phyloP scores from a whole-genome alignment of 2,113 vertebrate species.

The Haemorhous mexicanus region DNA sequence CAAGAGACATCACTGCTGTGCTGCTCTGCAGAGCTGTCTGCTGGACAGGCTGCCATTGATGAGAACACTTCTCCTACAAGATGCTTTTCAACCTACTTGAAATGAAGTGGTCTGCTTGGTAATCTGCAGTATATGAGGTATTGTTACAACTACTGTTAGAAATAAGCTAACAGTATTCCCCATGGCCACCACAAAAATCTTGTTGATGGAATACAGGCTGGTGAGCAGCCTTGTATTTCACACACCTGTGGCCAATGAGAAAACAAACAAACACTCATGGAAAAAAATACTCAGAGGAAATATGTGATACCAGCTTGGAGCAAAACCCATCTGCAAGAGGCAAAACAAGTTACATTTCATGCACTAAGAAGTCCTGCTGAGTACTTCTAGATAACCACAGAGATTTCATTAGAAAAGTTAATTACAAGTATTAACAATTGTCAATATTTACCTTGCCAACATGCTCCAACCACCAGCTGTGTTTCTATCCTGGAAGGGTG shows the following conservation, averaged over 20 bases:
- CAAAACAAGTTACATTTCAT: background rate
- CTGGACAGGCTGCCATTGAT: background rate
- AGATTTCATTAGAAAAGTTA: background rate
- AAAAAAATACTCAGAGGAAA: background rate
- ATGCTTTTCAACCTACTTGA: background rate
- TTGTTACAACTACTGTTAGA: background rate
- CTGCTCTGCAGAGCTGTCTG: background rate
- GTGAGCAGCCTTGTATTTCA: background rate
- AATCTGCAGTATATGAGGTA: background rate
- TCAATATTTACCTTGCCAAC: slow-evolving; percentile 90
- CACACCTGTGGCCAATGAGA: background rate
- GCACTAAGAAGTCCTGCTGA: background rate
- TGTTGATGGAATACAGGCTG: background rate
- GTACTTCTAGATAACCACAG: background rate
- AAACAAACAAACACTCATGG: background rate
- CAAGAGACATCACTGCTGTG: background rate
- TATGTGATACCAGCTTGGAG: background rate
- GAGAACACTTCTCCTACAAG: background rate
- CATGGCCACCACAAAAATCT: background rate
- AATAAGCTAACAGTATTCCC: background rate
- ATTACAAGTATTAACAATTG: background rate
- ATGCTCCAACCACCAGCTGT: slow-evolving; percentile 93
- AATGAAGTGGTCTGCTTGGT: background rate
- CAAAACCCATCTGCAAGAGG: background rate
- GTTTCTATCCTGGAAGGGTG: slow-evolving; percentile 87